These are phyloP conservation scores for Lycaena phlaeas DNA, from an alignment of 2,888 invertebrate species.

Conservation along the genomic window DNA sequence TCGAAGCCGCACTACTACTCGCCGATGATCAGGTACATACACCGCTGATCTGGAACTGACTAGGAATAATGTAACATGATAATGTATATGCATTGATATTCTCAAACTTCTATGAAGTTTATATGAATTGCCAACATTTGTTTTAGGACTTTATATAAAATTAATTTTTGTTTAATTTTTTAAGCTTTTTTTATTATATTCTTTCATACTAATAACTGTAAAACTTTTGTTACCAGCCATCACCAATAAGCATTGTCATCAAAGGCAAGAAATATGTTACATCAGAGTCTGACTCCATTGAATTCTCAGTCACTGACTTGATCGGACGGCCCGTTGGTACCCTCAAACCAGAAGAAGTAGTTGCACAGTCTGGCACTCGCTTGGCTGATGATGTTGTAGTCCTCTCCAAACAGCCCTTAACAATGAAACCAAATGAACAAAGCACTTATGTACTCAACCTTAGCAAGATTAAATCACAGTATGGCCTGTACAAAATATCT, in stretches of 20 bases:
- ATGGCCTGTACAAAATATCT: constrained; percentile 88
- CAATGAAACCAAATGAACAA: constrained; percentile 67
- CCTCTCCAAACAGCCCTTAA: constrained; percentile 76
- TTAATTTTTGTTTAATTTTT: too few relatives aligned
- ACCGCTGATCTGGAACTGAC: too few relatives aligned
- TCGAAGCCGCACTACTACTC: constrained; percentile 83
- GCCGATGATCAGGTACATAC: constrained; percentile 76
- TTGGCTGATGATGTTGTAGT: constrained; percentile 83
- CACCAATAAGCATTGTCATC: constrained; percentile 89
- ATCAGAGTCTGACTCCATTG: constrained; percentile 80
- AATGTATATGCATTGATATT: too few relatives aligned
- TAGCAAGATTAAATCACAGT: constrained; percentile 81
- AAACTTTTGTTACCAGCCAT: constrained; percentile 64
- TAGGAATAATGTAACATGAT: too few relatives aligned
- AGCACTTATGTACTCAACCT: constrained; percentile 85
- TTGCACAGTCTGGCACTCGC: constrained; percentile 84
- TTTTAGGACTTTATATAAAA: too few relatives aligned
- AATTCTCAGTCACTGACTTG: constrained; percentile 81
- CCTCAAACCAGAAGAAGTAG: constrained; percentile 75
- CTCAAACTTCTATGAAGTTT: too few relatives aligned
- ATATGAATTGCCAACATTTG: too few relatives aligned
- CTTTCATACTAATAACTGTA: too few relatives aligned
- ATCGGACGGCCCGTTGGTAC: constrained; percentile 80
- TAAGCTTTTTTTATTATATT: too few relatives aligned
- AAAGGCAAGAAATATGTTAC: constrained; percentile 86